Evolutionary conservation across 2,797 vertebrate genomes (phyloP).

Genomic region (Pteronotus mesoamericanus): DNA sequence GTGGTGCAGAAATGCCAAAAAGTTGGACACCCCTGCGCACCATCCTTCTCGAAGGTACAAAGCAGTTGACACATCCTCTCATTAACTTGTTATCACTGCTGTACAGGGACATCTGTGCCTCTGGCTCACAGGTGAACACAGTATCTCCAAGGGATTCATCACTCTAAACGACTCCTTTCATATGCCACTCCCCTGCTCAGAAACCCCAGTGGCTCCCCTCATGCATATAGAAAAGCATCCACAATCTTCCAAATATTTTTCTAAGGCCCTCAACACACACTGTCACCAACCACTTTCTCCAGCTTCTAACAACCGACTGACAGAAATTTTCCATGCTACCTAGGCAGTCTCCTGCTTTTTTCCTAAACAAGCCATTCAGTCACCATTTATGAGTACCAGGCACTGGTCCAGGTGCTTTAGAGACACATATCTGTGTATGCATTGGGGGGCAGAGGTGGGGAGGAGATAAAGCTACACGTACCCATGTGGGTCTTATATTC

Average conservation of each 20-base stretch:
- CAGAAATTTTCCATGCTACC: neutral
- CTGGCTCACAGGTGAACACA: neutral
- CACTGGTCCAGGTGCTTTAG: neutral
- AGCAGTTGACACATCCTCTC: neutral
- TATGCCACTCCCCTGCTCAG: neutral
- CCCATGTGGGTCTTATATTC: neutral
- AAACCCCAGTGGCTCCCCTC: neutral
- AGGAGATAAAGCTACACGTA: neutral
- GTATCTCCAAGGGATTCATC: neutral
- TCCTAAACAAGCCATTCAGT: neutral
- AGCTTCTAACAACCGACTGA: neutral
- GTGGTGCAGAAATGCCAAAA: too few relatives aligned
- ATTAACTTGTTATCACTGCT: neutral
- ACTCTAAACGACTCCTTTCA: neutral
- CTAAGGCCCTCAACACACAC: neutral
- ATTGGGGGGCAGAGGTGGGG: neutral
- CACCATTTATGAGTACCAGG: neutral
- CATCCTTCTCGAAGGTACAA: neutral
- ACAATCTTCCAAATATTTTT: conserved; percentile 10
- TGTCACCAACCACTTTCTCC: conserved; percentile 24
- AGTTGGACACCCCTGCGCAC: too few relatives aligned
- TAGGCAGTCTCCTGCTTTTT: neutral
- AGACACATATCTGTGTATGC: neutral
- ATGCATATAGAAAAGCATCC: neutral
- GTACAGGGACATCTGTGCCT: neutral